Evolutionary conservation across 2,113 vertebrate species (phyloP), one percentile per base, ranked within the genome.

Genomic region (Petrocephalus zakoni): DNA sequence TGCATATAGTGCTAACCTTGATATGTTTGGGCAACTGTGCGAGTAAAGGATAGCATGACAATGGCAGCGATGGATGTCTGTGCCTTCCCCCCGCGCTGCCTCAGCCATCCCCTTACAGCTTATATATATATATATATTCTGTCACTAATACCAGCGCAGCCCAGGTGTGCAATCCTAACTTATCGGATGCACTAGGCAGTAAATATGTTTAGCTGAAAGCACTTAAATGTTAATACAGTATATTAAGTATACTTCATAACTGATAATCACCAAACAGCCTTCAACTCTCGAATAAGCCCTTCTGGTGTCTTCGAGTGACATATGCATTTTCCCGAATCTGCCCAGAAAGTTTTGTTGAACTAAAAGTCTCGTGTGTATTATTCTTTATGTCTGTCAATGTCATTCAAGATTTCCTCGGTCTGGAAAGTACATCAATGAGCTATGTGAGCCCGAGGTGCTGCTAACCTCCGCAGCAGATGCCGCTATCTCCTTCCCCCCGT

Each of bases 401-500:
- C 85, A 86, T 68, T 15, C 11, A 22, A 85, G 34, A 91, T 88
- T 88, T 90, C 91, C 93, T 93, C 91, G 92, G 93, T 94, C 93
- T 94, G 93, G 91, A 90, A 92, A 49, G 37, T 42, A 87, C 89
- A 91, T 92, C 89, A 93, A 92, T 91, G 92, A 90, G 53, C 93
- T 93, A 37, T 85, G 21, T 21, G 89, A 89, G 92, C 92, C 91
- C 92, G 90, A 49, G 84, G 91, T 93, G 93, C 95, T 95, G 93
- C 95, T 95, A 95, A 95, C 91, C 91, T 68, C 46, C 90, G 89
- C 87, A 91, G 92, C 94, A 94, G 93, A 95, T 95, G 92, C 91
- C 93, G 92, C 92, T 91, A 42, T 90, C 90, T 58, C 53, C 55
- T 90, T 92, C 93, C 64, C 15, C 93, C 93, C 90, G 94, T 93